A percentile compares a stretch with the other conserved stretches of the same genome.
phyloP scores from a whole-genome alignment of 2,888 invertebrate genomes.

The Pterostichus niger region DNA sequence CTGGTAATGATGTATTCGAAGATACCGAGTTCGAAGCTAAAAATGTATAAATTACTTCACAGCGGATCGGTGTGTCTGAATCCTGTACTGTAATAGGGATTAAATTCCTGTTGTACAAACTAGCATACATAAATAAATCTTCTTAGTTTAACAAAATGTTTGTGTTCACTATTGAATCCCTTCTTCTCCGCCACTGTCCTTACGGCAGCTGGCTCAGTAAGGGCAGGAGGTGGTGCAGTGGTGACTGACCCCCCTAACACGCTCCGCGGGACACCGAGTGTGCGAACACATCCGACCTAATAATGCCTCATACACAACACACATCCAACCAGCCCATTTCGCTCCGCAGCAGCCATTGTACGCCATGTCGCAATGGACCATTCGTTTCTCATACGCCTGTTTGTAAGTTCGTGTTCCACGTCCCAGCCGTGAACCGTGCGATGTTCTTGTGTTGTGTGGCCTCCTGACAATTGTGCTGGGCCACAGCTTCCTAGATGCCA shows the following conservation, averaged over 20 bases:
- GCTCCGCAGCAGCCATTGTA: slow-evolving; percentile 4
- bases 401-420: background rate
- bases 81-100: too few species aligned
- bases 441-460: slow-evolving; percentile 17
- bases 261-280: slow-evolving; percentile 47
- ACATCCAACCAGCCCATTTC: slow-evolving; percentile 2
- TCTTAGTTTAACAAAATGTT: too few species aligned
- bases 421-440: background rate
- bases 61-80: too few species aligned
- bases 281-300: slow-evolving; percentile 66
- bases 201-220: too few species aligned
- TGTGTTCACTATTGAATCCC: too few species aligned
- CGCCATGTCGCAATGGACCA: slow-evolving; percentile 53
- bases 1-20: too few species aligned
- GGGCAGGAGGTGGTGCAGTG: too few species aligned
- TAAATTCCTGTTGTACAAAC: too few species aligned
- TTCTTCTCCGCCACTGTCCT: too few species aligned
- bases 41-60: too few species aligned
- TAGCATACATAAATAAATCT: too few species aligned
- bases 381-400: slow-evolving; percentile 46
- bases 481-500: slow-evolving; percentile 4
- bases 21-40: too few species aligned
- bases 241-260: background rate
- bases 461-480: slow-evolving; percentile 4
- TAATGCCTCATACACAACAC: slow-evolving; percentile 40